Evolutionary conservation across 2,797 vertebrate species (phyloP), one percentile per base, ranked within the genome.

Genomic region (Karalla daura): DNA sequence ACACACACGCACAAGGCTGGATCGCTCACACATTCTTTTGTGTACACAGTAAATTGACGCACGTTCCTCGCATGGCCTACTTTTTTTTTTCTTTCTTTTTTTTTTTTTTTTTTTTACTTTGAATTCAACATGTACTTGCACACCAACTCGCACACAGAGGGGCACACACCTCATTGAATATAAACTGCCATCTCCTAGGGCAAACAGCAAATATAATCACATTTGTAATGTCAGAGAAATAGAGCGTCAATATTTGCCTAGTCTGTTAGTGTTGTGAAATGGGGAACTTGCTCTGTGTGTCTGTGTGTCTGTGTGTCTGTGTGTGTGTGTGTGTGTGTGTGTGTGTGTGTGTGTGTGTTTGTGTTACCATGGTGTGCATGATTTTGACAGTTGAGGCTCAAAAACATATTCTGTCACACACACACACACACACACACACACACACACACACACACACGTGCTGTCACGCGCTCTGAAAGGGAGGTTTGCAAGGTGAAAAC

Each of bases 161-260:
- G 2, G 5, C 61, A 51, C 54, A 63, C 62, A 84, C 70, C 60
- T 78, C 63, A 86, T 87, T 89, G 78, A 89, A 88, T 83, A 81
- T 85, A 89, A 90, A 88, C 90, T 74, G 91, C 83, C 87, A 79
- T 77, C 76, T 86, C 86, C 82, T 41, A 81, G 68, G 54, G 87
- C 89, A 91, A 93, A 92, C 86, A 86, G 72, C 71, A 87, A 85
- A 90, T 87, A 90, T 86, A 91, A 90, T 91, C 82, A 83, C 83
- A 81, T 86, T 90, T 88, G 86, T 91, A 88, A 90, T 90, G 86
- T 85, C 80, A 86, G 86, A 85, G 83, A 89, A 92, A 89, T 87
- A 37, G 75, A 69, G 79, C 84, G 90, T 90, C 91, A 93, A 93
- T 93, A 93, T 93, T 93, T 92, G 83, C 86, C 49, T 53, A 45